phyloP scores from a whole-genome alignment of 1,140 invertebrate genomes.

The Heliconius nattereri region DNA sequence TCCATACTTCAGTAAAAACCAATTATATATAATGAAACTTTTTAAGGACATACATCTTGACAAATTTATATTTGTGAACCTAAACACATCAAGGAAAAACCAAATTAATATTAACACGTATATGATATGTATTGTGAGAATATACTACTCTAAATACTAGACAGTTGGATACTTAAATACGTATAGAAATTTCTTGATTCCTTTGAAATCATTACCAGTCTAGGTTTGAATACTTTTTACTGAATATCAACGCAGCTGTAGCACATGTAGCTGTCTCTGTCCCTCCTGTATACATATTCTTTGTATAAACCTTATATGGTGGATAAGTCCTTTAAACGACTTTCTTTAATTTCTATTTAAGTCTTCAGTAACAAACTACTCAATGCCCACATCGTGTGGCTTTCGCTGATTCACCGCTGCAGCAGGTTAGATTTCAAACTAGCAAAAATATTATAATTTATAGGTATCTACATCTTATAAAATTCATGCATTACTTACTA shows the following conservation, averaged over 20 bases:
- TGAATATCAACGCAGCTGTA: neutral
- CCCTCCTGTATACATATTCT: slow-evolving; percentile 30
- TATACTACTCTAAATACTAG: neutral
- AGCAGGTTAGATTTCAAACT: slow-evolving; percentile 1
- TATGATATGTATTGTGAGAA: neutral
- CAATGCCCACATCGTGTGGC: slow-evolving; percentile 26
- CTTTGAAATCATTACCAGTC: neutral
- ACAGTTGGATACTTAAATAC: neutral
- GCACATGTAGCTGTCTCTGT: slow-evolving; percentile 1
- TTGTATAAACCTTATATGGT: slow-evolving; percentile 33
- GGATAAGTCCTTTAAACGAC: slow-evolving; percentile 40
- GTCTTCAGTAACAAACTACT: slow-evolving; percentile 39
- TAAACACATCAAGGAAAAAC: too few species aligned
- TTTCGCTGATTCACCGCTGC: slow-evolving; percentile 41
- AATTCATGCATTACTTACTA: too few species aligned
- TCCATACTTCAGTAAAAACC: too few species aligned
- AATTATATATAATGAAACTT: too few species aligned
- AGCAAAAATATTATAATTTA: neutral
- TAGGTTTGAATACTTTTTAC: neutral
- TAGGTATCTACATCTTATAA: too few species aligned
- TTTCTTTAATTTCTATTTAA: slow-evolving; percentile 44
- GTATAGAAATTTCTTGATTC: neutral
- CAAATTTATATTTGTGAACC: too few species aligned
- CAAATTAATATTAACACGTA: neutral
- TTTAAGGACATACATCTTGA: too few species aligned